Conservation (phyloP, 2,113 vertebrate genomes). For the Herpetotheres cachinnans region DNA sequence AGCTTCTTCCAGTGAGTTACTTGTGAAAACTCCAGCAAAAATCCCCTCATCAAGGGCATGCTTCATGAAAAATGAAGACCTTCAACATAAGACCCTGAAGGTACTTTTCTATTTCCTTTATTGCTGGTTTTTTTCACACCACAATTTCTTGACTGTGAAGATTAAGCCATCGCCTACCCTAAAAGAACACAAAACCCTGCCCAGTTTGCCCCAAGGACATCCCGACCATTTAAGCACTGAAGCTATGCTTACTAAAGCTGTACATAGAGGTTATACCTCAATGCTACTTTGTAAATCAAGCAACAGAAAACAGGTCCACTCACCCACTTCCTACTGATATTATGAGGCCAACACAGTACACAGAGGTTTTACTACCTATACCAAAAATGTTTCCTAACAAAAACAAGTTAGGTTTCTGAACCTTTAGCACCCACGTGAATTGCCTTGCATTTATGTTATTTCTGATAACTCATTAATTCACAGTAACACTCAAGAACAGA, state of each 20-base stretch:
- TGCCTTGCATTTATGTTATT: background rate
- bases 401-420: background rate
- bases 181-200: background rate
- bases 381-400: background rate
- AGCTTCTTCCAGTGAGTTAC: background rate
- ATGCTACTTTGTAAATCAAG: background rate
- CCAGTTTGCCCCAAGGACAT: background rate
- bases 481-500: background rate
- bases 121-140: background rate
- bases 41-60: background rate
- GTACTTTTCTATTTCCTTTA: background rate
- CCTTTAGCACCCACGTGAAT: background rate
- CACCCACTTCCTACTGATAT: background rate
- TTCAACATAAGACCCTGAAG: background rate
- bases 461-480: background rate
- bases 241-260: background rate
- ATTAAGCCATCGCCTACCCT: background rate
- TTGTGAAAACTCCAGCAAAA: background rate
- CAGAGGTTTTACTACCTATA: background rate
- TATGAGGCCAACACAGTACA: background rate
- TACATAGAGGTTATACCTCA: background rate
- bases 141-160: background rate
- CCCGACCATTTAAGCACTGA: background rate
- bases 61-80: background rate
- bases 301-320: background rate